Base-by-base conservation (phyloP, 2,888 invertebrate species). In the Alsophila aescularia region DNA sequence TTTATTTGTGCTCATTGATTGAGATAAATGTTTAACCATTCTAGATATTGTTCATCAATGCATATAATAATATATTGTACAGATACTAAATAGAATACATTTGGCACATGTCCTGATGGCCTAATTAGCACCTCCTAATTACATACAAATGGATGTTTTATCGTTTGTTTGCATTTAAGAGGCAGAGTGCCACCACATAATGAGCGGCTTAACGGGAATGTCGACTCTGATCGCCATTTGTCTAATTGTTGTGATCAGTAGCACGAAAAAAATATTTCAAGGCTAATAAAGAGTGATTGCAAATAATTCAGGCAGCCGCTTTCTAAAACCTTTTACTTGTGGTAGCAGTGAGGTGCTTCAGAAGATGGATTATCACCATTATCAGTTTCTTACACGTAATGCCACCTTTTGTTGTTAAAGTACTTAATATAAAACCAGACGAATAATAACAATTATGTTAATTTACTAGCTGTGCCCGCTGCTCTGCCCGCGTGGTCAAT, bases 291-390 rank as follows among this genome's bases (percentile, higher is more conserved):
- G n/a, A n/a, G 2, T 24, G 24, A 24, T 24, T 52, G 32, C 9
- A 60, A 36, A 13, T 42, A 14, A 42, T 48, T 47, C 31, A 37
- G 2, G 10, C 10, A n/a, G 24, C 12, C 9, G 52, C 44, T 54
- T 42, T 56, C 50, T 56, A 52, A 56, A 56, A 56, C 39, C 43
- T 49, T 47, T 52, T 44, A 51, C 37, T 40, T 35, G 10, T 13
- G 21, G 4, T 4, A n/a, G 16, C n/a, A 41, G 10, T 18, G 18
- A 18, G 18, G 18, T 2, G 5, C 5, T 18, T 24, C 8, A 34
- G 6, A 36, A 29, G n/a, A 29, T n/a, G n/a, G 3, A 24, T 24
- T 2, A 24, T 24, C n/a, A n/a, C n/a, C n/a, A n/a, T n/a, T 2
- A 5, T 18, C 18, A 18, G 18, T 18, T 18, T 4, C 18, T 18